These are phyloP conservation scores for Phenganax marumi DNA, from an alignment of 92 coral and sea anemone genomes.

Conservation along the genomic window DNA sequence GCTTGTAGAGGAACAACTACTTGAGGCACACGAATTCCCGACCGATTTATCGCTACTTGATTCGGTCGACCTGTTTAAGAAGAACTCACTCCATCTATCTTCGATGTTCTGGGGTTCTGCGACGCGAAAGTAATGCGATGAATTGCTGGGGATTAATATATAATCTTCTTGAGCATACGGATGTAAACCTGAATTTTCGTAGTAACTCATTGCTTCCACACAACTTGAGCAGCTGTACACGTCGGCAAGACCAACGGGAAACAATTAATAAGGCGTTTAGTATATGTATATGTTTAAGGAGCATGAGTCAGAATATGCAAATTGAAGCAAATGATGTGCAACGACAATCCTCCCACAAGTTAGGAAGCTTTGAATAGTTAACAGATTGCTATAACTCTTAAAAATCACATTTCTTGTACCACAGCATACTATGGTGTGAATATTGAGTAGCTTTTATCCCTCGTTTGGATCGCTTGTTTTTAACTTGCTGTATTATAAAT, in stretches of 20 bases:
- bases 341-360: constrained; percentile 17
- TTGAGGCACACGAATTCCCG: constrained; percentile 24
- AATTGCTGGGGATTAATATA: constrained; percentile 14
- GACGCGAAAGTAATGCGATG: background rate
- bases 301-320: constrained; percentile 31
- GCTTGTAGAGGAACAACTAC: constrained; percentile 27
- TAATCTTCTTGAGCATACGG: constrained; percentile 22
- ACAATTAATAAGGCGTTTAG: constrained; percentile 20
- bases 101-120: constrained; percentile 2
- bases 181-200: constrained; percentile 9
- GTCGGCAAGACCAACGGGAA: constrained; percentile 14
- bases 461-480: background rate
- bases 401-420: constrained; percentile 6
- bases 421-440: constrained; percentile 1
- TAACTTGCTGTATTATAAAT: background rate
- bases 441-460: background rate
- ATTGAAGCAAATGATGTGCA: constrained; percentile 2
- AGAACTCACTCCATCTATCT: constrained; percentile 34
- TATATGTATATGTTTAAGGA: background rate
- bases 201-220: constrained; percentile 21
- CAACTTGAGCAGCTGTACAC: constrained; percentile 21
- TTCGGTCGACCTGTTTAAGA: constrained; percentile 28
- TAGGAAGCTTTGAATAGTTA: background rate
- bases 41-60: constrained; percentile 28
- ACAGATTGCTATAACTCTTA: constrained; percentile 26